Conservation (phyloP, 1,140 invertebrate genomes). For the Bactericera cockerelli region DNA sequence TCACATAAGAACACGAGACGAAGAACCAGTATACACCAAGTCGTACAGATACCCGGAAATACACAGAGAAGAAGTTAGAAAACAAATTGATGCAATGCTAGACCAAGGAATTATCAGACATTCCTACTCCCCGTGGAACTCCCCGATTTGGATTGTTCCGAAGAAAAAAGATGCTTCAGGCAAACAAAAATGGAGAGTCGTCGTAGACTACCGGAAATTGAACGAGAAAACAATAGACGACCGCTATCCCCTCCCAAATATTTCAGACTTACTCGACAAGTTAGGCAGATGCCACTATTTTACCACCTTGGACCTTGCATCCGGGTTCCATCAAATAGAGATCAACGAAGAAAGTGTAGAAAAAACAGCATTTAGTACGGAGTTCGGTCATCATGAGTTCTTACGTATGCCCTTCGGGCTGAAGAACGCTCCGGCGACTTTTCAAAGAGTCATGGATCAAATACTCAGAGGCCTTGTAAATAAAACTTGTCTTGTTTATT, state of each 20-base stretch:
- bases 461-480: slow-evolving; percentile 24
- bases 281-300: slow-evolving; percentile 31
- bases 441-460: slow-evolving; percentile 28
- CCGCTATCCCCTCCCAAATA: slow-evolving; percentile 32
- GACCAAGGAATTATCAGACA: slow-evolving; percentile 14
- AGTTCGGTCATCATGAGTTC: slow-evolving; percentile 26
- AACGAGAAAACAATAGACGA: slow-evolving; percentile 24
- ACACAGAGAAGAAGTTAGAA: slow-evolving; percentile 27
- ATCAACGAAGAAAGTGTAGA: slow-evolving; percentile 27
- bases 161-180: slow-evolving; percentile 18
- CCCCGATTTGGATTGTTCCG: slow-evolving; percentile 15
- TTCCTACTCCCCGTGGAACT: slow-evolving; percentile 12
- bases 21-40: slow-evolving; percentile 21
- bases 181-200: slow-evolving; percentile 17
- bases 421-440: slow-evolving; percentile 28
- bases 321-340: slow-evolving; percentile 36
- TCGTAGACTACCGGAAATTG: slow-evolving; percentile 20
- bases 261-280: slow-evolving; percentile 30
- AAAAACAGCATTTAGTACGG: slow-evolving; percentile 33
- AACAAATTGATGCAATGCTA: slow-evolving; percentile 23
- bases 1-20: slow-evolving; percentile 17
- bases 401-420: slow-evolving; percentile 28
- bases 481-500: slow-evolving; percentile 13
- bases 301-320: slow-evolving; percentile 31
- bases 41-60: slow-evolving; percentile 26